Conservation (phyloP, 1,140 invertebrate species). For the Stegodyphus dumicola region DNA sequence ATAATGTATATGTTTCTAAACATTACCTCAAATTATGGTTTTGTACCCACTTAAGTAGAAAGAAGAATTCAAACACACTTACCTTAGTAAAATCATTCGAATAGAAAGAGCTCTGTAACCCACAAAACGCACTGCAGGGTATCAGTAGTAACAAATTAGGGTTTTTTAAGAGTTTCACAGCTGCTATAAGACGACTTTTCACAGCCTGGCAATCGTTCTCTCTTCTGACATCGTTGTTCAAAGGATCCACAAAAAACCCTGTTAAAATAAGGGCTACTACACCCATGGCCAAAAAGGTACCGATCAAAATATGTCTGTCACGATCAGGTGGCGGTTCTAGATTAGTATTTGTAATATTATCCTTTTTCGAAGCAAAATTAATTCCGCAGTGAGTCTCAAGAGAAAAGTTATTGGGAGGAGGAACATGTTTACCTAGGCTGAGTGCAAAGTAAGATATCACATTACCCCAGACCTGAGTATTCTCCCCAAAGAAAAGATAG, state of each 20-base stretch:
- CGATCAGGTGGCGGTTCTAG: conserved; percentile 70
- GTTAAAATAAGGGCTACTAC: conserved; percentile 86
- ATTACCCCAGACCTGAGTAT: conserved; percentile 21
- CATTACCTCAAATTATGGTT: too few species aligned
- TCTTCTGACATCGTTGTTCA: conserved; percentile 68
- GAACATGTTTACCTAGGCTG: conserved; percentile 67
- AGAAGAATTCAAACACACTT: conserved; percentile 62
- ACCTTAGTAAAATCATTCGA: conserved; percentile 94
- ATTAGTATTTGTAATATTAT: conserved; percentile 13
- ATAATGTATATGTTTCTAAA: too few species aligned
- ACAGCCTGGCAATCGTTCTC: conserved; percentile 74
- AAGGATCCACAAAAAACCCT: conserved; percentile 86
- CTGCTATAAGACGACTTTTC: conserved; percentile 84
- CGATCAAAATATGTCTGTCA: conserved; percentile 86
- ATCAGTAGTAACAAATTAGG: conserved; percentile 92
- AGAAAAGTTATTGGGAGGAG: not conserved
- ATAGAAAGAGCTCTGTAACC: conserved; percentile 96
- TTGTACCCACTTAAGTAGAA: too few species aligned
- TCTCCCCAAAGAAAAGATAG: conserved; percentile 12
- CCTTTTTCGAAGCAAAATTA: not conserved
- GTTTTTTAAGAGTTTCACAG: conserved; percentile 82
- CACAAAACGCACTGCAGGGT: conserved; percentile 95
- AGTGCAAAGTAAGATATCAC: conserved; percentile 26
- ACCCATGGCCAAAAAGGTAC: conserved; percentile 76
- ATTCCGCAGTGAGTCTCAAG: not conserved